phyloP scores from a whole-genome alignment of 37 sponge, comb jelly and placozoan species.

The Aplysina aerophoba region DNA sequence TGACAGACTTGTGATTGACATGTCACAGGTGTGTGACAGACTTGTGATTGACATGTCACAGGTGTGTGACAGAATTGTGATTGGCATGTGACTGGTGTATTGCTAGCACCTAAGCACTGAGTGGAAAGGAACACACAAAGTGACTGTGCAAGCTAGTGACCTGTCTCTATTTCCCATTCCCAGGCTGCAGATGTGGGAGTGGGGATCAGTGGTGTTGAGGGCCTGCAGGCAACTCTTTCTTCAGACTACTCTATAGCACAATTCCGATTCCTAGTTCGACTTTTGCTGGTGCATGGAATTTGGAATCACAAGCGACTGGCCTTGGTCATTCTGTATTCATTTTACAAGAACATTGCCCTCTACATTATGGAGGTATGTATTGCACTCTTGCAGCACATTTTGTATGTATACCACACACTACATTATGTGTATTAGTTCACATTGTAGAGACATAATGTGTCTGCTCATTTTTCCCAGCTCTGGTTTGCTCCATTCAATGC shows the following conservation, averaged over 20 bases:
- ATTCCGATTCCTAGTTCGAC: slow-evolving; percentile 83
- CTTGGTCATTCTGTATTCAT: slow-evolving; percentile 83
- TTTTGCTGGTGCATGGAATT: slow-evolving; percentile 87
- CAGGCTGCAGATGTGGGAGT: slow-evolving; percentile 89
- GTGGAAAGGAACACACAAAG: too few relatives aligned
- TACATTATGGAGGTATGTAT: slow-evolving; percentile 74
- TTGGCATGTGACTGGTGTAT: background rate
- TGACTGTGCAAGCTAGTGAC: background rate
- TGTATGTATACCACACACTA: too few relatives aligned
- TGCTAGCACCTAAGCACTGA: too few relatives aligned
- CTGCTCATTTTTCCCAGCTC: slow-evolving; percentile 45
- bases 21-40: background rate
- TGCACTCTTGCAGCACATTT: background rate
- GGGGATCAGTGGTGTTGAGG: slow-evolving; percentile 87
- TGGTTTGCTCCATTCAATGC: slow-evolving; percentile 84
- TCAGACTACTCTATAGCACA: slow-evolving; percentile 89
- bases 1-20: too few relatives aligned
- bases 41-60: too few relatives aligned
- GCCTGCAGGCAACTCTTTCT: slow-evolving; percentile 85
- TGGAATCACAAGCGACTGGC: slow-evolving; percentile 89
- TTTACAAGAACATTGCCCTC: slow-evolving; percentile 93
- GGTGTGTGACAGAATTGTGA: too few relatives aligned
- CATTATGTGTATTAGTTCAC: too few relatives aligned
- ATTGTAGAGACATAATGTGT: too few relatives aligned
- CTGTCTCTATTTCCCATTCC: background rate